Conservation (phyloP, 2,113 vertebrate species). For the Pterophyllum scalare region DNA sequence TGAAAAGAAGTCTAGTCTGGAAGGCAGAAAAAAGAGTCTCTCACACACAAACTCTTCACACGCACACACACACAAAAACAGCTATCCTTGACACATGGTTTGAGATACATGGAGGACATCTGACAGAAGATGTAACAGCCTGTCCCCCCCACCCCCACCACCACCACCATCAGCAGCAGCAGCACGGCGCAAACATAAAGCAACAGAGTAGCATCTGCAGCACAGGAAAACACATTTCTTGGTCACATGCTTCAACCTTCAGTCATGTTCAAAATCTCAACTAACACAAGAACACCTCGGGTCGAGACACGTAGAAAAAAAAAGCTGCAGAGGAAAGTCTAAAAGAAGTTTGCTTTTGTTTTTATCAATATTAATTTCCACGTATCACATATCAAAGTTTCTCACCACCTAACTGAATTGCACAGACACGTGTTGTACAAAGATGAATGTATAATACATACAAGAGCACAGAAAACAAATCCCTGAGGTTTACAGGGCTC, state of each 20-base stretch:
- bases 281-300: not conserved
- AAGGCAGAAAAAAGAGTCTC: conserved; percentile 13
- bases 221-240: conserved; percentile 25
- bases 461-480: not conserved
- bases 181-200: not conserved
- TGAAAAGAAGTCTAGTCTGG: conserved; percentile 21
- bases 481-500: not conserved
- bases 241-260: conserved; percentile 24
- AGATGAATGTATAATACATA: conserved; percentile 10
- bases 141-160: not conserved
- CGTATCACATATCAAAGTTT: not conserved
- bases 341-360: not conserved
- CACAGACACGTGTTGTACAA: not conserved
- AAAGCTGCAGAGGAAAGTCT: not conserved
- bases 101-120: conserved; percentile 44
- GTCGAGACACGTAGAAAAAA: not conserved
- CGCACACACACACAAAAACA: not conserved
- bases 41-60: not conserved
- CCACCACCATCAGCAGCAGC: not conserved
- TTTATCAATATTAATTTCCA: conserved; percentile 4
- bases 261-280: not conserved
- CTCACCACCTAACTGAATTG: not conserved
- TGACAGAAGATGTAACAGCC: conserved; percentile 43
- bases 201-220: conserved; percentile 36
- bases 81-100: conserved; percentile 47